A percentile compares a stretch with the other conserved stretches of the same genome.
These are phyloP conservation scores for Carollia perspicillata DNA, from an alignment of 2,113 vertebrate genomes.

Conservation along the genomic window DNA sequence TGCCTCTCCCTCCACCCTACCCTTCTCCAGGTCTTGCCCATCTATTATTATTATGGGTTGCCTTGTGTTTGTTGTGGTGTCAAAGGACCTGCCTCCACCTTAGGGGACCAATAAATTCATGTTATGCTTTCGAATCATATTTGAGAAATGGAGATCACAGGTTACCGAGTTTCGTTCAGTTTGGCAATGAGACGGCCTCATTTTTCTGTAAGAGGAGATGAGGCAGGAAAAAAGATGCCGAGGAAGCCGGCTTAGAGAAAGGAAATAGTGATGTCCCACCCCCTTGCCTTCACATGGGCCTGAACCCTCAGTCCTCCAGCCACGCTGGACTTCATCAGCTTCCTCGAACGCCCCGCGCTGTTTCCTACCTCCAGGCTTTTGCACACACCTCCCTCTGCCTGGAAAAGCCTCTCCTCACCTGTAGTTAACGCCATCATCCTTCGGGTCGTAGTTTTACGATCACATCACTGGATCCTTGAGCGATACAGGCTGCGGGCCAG, in stretches of 20 bases:
- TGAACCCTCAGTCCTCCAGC: not conserved
- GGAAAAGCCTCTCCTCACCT: not conserved
- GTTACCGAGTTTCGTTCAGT: conserved; percentile 28
- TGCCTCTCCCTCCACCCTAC: not conserved
- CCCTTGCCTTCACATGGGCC: not conserved
- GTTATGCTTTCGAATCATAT: conserved; percentile 9
- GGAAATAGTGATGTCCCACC: not conserved
- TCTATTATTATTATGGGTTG: not conserved
- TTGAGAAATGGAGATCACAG: conserved; percentile 38
- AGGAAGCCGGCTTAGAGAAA: not conserved
- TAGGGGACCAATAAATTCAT: not conserved
- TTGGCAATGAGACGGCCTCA: not conserved
- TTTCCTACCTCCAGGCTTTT: not conserved
- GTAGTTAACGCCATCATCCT: not conserved
- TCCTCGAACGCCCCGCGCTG: not conserved
- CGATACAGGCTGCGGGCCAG: not conserved
- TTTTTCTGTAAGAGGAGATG: not conserved
- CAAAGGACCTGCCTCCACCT: not conserved
- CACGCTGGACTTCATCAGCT: accelerated
- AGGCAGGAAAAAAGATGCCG: not conserved
- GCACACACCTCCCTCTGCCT: not conserved
- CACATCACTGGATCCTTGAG: not conserved
- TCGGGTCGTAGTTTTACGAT: not conserved
- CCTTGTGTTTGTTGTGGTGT: not conserved
- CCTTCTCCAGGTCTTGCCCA: not conserved